Conservation (phyloP, 2,113 vertebrate genomes). For the Protomyctophum bolini region DNA sequence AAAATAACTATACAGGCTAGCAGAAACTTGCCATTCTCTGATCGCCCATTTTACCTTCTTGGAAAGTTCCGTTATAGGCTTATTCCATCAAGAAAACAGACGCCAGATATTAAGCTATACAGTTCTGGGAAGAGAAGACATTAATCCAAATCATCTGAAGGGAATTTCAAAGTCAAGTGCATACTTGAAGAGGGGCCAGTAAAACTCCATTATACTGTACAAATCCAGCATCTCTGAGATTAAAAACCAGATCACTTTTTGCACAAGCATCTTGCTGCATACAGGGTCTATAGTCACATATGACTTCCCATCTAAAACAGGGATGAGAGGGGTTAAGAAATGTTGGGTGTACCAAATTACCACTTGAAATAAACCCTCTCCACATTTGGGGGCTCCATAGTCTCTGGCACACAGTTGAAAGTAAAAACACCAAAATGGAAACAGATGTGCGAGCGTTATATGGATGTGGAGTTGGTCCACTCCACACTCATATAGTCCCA, state of each 20-base stretch:
- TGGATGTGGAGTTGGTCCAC: conserved; percentile 40
- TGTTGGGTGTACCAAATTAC: conserved; percentile 59
- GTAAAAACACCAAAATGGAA: conserved; percentile 72
- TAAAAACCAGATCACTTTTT: conserved; percentile 42
- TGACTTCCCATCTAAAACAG: conserved; percentile 53
- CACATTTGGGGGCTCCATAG: conserved; percentile 63
- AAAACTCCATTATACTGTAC: conserved; percentile 31
- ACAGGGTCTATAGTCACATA: conserved; percentile 42
- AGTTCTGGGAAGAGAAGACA: conserved; percentile 24
- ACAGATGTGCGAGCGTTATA: conserved; percentile 66
- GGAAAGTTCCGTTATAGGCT: not conserved
- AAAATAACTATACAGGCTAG: not conserved
- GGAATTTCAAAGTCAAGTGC: conserved; percentile 39
- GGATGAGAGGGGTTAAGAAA: conserved; percentile 42
- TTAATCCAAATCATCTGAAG: conserved; percentile 1
- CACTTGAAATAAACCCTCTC: conserved; percentile 70
- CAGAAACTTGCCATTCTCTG: not conserved
- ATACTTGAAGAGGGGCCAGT: conserved; percentile 58
- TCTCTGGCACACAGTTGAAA: conserved; percentile 64
- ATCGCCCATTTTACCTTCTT: too few species aligned
- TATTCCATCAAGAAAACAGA: conserved; percentile 28
- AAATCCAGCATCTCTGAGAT: not conserved
- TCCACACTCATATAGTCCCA: conserved; percentile 41
- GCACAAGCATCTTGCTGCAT: conserved; percentile 26
- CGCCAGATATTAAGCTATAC: conserved; percentile 16